These are phyloP conservation scores for Catocala fraxini DNA, from an alignment of 2,888 invertebrate genomes.

Conservation along the genomic window DNA sequence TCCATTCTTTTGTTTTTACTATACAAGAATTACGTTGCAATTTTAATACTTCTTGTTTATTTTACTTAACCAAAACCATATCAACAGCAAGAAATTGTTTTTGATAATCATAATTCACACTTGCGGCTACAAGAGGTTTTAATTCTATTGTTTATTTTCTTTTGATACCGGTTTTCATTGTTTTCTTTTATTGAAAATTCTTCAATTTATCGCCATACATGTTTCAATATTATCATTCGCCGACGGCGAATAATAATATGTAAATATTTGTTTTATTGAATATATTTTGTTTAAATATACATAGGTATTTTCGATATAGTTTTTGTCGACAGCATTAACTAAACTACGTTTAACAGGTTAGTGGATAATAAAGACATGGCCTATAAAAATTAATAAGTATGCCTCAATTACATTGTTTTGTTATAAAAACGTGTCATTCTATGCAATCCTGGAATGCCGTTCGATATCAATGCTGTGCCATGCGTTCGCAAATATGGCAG, in stretches of 20 bases:
- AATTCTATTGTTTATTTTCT: slow-evolving; percentile 8
- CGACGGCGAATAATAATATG: slow-evolving; percentile 19
- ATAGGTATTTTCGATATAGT: not conserved
- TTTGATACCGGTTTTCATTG: slow-evolving; percentile 5
- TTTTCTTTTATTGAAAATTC: slow-evolving; percentile 7
- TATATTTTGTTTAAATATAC: not conserved
- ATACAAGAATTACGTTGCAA: not conserved
- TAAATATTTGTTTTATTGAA: slow-evolving; percentile 4
- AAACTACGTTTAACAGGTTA: not conserved
- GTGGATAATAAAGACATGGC: not conserved
- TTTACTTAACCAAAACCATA: slow-evolving; percentile 4
- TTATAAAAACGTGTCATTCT: slow-evolving; percentile 10
- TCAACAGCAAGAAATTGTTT: slow-evolving; percentile 1
- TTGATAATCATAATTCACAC: slow-evolving; percentile 1
- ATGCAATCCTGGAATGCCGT: slow-evolving; percentile 31
- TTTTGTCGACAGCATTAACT: not conserved
- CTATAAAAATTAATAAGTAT: not conserved
- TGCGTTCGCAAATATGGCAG: slow-evolving; percentile 33
- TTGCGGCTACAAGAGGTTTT: not conserved
- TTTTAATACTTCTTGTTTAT: slow-evolving; percentile 8
- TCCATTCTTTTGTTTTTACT: not conserved
- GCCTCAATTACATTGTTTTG: slow-evolving; percentile 1
- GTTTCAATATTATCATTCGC: slow-evolving; percentile 12
- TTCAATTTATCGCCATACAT: not conserved
- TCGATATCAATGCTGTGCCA: slow-evolving; percentile 28